A percentile compares a stretch with the other conserved stretches of the same genome.
Conservation (phyloP, 2,797 vertebrate species). For the Lutjanus argentimaculatus region DNA sequence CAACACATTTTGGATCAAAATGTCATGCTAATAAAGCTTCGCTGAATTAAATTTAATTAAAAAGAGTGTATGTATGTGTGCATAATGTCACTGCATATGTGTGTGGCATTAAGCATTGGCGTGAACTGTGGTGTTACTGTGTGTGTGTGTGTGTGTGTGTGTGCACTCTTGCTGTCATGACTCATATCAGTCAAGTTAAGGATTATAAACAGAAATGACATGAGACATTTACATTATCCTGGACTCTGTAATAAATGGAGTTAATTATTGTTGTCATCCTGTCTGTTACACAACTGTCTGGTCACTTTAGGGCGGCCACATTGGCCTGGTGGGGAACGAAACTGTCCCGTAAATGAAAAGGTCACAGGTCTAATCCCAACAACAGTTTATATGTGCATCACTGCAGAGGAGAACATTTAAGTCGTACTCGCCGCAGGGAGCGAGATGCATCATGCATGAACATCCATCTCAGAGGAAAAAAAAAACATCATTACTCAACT, state of each 20-base stretch:
- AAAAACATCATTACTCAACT: neutral
- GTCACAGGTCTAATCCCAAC: conserved; percentile 67
- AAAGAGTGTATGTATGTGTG: conserved; percentile 18
- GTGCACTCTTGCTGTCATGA: conserved; percentile 52
- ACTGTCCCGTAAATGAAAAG: conserved; percentile 66
- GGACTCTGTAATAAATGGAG: conserved; percentile 68
- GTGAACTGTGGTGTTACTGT: conserved; percentile 2
- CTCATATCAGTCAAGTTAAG: conserved; percentile 69
- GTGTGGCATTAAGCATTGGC: conserved; percentile 20
- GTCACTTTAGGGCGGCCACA: conserved; percentile 51
- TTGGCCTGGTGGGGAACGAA: conserved; percentile 49
- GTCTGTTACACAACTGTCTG: conserved; percentile 55
- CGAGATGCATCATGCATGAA: conserved; percentile 44
- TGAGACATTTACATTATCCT: conserved; percentile 74
- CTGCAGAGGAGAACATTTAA: conserved; percentile 62
- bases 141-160: conserved; percentile 26
- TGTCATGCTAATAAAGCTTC: conserved; percentile 6
- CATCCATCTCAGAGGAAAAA: conserved; percentile 43
- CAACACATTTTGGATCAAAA: conserved; percentile 20
- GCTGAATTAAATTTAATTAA: conserved; percentile 38
- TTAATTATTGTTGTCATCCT: conserved; percentile 78
- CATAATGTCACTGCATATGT: conserved; percentile 33
- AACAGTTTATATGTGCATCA: conserved; percentile 65
- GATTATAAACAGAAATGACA: conserved; percentile 72
- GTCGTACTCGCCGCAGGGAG: conserved; percentile 28